Evolutionary conservation across 2,797 vertebrate genomes (phyloP).

Genomic region (Sphenopsis melanotis): DNA sequence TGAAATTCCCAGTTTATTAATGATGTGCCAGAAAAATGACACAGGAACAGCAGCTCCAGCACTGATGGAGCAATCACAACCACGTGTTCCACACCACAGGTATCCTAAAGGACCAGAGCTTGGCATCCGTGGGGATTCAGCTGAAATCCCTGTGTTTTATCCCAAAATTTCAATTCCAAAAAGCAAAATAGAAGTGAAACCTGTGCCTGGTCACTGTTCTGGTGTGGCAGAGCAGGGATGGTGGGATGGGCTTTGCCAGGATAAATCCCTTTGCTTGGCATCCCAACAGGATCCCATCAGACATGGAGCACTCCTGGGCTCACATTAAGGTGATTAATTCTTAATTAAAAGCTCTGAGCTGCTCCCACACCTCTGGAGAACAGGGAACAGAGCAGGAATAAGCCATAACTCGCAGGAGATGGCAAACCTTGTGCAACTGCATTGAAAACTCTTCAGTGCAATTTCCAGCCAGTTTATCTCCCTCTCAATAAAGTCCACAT

Average conservation of each 20-base stretch:
- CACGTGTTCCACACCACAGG: constrained; percentile 36
- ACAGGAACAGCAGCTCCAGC: constrained; percentile 59
- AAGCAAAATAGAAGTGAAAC: constrained; percentile 35
- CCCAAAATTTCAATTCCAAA: constrained; percentile 63
- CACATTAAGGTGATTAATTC: background rate
- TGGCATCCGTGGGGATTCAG: constrained; percentile 28
- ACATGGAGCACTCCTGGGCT: background rate
- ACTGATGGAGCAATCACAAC: constrained; percentile 69
- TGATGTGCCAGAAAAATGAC: constrained; percentile 73
- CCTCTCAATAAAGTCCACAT: background rate
- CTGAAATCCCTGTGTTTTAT: constrained; percentile 67
- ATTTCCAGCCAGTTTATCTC: background rate
- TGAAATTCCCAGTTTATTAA: constrained; percentile 79
- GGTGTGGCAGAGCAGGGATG: background rate
- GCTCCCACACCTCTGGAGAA: background rate
- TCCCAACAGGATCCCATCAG: background rate
- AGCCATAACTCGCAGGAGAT: background rate
- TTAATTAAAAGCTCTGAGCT: background rate
- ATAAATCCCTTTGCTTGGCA: background rate
- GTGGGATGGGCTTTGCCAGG: background rate
- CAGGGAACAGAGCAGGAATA: background rate
- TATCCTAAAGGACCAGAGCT: constrained; percentile 36
- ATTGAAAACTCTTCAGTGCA: background rate
- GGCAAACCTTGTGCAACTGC: background rate
- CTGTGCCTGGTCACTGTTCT: background rate